Conservation (phyloP, 2,888 invertebrate genomes). For the Temnothorax rugatulus region DNA sequence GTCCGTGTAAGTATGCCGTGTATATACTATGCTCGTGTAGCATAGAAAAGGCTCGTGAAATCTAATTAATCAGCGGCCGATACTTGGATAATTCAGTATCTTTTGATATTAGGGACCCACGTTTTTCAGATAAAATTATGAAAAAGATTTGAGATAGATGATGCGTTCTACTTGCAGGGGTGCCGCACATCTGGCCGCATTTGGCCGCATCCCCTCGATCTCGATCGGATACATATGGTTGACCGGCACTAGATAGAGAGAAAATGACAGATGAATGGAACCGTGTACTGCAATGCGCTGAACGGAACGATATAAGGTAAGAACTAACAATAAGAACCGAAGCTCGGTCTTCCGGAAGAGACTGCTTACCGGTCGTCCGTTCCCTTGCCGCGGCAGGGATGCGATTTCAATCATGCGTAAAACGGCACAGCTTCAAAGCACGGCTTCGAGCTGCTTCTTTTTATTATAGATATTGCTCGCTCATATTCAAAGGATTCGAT, state of each 20-base stretch:
- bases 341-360: neutral
- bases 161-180: too few species aligned
- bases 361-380: neutral
- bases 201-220: too few species aligned
- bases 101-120: neutral
- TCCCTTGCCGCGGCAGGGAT: neutral
- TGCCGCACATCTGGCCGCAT: too few species aligned
- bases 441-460: conserved; percentile 33
- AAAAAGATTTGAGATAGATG: neutral
- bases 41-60: neutral
- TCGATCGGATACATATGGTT: neutral
- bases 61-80: neutral
- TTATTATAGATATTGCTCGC: conserved; percentile 32
- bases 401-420: conserved; percentile 44
- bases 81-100: neutral
- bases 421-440: conserved; percentile 42
- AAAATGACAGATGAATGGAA: conserved; percentile 25
- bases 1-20: too few species aligned
- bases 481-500: neutral
- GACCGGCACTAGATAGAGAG: neutral
- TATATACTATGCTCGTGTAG: neutral
- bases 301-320: conserved; percentile 14
- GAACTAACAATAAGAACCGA: conserved; percentile 18
- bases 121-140: neutral
- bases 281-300: neutral